phyloP scores from a whole-genome alignment of 2,797 vertebrate genomes.

The Huso huso region DNA sequence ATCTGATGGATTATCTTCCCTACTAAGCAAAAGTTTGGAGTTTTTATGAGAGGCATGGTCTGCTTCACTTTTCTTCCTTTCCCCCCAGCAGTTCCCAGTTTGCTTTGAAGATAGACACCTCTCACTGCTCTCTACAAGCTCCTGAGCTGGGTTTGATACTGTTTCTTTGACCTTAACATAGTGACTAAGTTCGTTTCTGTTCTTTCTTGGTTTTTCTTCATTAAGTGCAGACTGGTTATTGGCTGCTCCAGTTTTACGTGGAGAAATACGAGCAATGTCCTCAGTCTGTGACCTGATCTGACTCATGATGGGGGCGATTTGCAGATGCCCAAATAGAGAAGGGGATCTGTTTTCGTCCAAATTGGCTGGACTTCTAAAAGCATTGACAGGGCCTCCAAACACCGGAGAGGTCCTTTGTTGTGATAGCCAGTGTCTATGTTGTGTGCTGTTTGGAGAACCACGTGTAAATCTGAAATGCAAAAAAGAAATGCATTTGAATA shows the following conservation, averaged over 20 bases:
- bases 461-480: constrained; percentile 49
- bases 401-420: constrained; percentile 44
- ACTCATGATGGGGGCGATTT: constrained; percentile 39
- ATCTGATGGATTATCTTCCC: constrained; percentile 45
- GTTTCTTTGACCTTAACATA: background rate
- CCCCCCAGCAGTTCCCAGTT: constrained; percentile 42
- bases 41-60: constrained; percentile 29
- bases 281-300: constrained; percentile 40
- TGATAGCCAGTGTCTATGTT: constrained; percentile 40
- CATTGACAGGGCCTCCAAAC: constrained; percentile 49
- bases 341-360: constrained; percentile 48
- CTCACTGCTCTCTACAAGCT: constrained; percentile 24
- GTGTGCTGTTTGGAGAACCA: constrained; percentile 34
- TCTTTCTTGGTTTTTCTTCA: background rate
- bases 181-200: constrained; percentile 7
- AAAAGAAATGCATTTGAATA: constrained; percentile 22
- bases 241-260: constrained; percentile 24
- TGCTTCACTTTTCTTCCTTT: constrained; percentile 61
- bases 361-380: constrained; percentile 43
- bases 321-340: constrained; percentile 53
- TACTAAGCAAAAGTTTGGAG: constrained; percentile 43
- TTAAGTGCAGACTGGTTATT: background rate
- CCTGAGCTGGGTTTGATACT: constrained; percentile 24
- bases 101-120: constrained; percentile 31
- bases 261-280: constrained; percentile 43